These are phyloP conservation scores for Drosophila melanosoma DNA, from an alignment of 2,888 invertebrate species.

Conservation along the genomic window DNA sequence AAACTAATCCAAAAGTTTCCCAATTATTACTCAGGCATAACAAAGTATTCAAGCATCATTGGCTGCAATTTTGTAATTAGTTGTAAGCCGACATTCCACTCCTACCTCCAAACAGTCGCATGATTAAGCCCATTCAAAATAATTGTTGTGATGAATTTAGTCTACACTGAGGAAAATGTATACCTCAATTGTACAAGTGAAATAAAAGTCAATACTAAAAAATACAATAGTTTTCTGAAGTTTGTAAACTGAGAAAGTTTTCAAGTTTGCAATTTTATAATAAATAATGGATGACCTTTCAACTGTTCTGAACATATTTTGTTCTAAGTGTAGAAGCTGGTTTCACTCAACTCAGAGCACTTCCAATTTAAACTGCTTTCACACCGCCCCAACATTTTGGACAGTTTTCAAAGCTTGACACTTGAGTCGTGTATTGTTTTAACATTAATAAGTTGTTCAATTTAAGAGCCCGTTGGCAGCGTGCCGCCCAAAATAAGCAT, in stretches of 20 bases:
- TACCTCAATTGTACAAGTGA: not conserved
- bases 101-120: constrained; percentile 16
- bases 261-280: not conserved
- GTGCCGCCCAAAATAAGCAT: constrained; percentile 86
- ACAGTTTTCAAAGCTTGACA: constrained; percentile 60
- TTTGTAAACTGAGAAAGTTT: not conserved
- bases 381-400: constrained; percentile 24
- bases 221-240: not conserved
- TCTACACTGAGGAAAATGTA: not conserved
- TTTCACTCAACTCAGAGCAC: not conserved
- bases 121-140: constrained; percentile 52
- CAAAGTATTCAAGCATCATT: constrained; percentile 63
- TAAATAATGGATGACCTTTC: not conserved
- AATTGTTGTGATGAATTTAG: constrained; percentile 16
- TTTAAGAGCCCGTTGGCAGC: constrained; percentile 87
- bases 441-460: constrained; percentile 35
- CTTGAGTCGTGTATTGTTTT: constrained; percentile 28
- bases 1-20: constrained; percentile 40
- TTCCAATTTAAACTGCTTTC: constrained; percentile 36
- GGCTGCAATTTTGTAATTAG: constrained; percentile 53
- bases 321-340: not conserved
- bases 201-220: not conserved
- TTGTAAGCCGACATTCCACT: constrained; percentile 14
- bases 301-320: not conserved
- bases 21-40: constrained; percentile 40